A percentile compares a stretch with the other conserved stretches of the same genome.
Conservation (phyloP, 2,888 invertebrate genomes). For the Epinotia bilunana region DNA sequence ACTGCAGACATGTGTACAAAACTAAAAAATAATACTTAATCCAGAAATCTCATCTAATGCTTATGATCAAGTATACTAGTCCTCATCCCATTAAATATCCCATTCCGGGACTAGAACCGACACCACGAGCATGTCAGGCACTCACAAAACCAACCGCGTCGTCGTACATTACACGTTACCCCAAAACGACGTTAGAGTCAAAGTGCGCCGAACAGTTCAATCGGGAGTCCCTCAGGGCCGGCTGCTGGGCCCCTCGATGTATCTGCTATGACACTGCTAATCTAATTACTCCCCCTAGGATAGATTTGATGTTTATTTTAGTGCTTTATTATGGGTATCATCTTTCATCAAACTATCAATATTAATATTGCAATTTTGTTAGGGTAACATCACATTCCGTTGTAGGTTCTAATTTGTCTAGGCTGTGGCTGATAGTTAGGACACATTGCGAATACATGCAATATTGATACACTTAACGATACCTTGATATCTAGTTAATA, state of each 20-base stretch:
- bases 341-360: slow-evolving; percentile 13
- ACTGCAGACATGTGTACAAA: too few relatives aligned
- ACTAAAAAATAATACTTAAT: too few relatives aligned
- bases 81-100: neutral
- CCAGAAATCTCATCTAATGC: too few relatives aligned
- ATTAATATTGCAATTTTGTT: slow-evolving; percentile 8
- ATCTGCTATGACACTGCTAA: slow-evolving; percentile 18
- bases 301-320: slow-evolving; percentile 27
- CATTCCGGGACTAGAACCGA: neutral
- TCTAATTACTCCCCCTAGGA: slow-evolving; percentile 14
- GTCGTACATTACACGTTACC: neutral
- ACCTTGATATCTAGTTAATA: too few relatives aligned
- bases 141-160: neutral
- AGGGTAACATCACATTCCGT: neutral
- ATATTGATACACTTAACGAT: too few relatives aligned
- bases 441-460: too few relatives aligned
- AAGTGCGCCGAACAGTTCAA: slow-evolving; percentile 9
- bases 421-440: too few relatives aligned
- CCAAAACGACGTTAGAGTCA: slow-evolving; percentile 8
- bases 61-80: neutral
- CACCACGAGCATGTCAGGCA: neutral
- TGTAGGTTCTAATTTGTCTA: neutral
- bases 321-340: neutral
- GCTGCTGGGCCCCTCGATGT: slow-evolving; percentile 10
- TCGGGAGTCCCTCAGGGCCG: slow-evolving; percentile 22